phyloP scores from a whole-genome alignment of 2,797 vertebrate species.

The Coreius guichenoti region DNA sequence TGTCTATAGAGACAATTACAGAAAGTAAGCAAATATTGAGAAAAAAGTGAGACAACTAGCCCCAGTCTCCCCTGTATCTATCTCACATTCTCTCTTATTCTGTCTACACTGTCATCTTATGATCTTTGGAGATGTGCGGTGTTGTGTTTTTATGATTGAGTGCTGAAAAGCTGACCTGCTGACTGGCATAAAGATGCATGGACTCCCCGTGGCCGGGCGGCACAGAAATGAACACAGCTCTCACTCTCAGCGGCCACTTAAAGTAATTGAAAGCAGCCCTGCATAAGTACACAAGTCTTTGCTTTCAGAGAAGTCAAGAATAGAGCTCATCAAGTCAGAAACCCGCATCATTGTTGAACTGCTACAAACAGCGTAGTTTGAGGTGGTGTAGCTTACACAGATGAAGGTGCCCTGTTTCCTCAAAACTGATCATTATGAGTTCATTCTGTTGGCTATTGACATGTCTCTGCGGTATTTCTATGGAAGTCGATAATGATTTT shows the following conservation, averaged over 20 bases:
- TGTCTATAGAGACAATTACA: neutral
- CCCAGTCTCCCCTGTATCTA: neutral
- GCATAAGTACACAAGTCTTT: slow-evolving; percentile 54
- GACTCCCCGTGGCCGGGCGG: slow-evolving; percentile 69
- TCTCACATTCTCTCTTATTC: neutral
- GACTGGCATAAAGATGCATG: slow-evolving; percentile 79
- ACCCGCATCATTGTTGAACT: neutral
- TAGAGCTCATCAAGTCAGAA: slow-evolving; percentile 22
- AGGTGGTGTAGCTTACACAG: slow-evolving; percentile 15
- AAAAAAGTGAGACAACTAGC: neutral
- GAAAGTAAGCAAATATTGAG: neutral
- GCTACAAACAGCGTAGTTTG: neutral
- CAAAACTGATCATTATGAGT: slow-evolving; percentile 22
- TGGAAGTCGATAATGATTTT: slow-evolving; percentile 25
- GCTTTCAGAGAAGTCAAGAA: slow-evolving; percentile 19
- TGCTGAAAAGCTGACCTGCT: slow-evolving; percentile 71
- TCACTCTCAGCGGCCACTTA: slow-evolving; percentile 75
- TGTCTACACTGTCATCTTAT: neutral
- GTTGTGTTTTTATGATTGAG: slow-evolving; percentile 6
- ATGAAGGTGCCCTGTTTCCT: slow-evolving; percentile 33
- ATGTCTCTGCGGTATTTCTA: neutral
- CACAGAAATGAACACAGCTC: slow-evolving; percentile 69
- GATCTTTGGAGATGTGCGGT: slow-evolving; percentile 5
- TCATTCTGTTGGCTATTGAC: slow-evolving; percentile 32
- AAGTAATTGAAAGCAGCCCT: slow-evolving; percentile 71